phyloP scores from a whole-genome alignment of 2,113 vertebrate genomes.

The Alces alces region DNA sequence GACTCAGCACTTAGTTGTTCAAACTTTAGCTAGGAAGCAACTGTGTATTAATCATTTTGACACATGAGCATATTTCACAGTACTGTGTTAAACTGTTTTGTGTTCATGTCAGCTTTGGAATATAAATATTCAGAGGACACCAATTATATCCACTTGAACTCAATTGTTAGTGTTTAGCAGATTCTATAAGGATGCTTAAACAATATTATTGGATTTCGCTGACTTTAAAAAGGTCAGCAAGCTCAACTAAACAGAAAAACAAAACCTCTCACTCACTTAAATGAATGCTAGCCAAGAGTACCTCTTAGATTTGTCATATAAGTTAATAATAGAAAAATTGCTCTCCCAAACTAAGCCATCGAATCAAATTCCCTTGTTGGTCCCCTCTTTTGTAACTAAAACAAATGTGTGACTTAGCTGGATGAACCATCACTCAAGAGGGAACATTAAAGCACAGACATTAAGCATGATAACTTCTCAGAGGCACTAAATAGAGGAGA shows the following conservation, averaged over 20 bases:
- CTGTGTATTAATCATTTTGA: not conserved
- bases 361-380: conserved; percentile 6
- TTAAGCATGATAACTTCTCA: not conserved
- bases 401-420: conserved; percentile 5
- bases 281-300: not conserved
- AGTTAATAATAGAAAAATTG: conserved; percentile 14
- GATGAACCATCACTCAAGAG: conserved; percentile 11
- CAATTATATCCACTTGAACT: not conserved
- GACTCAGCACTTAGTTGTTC: not conserved
- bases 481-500: not conserved
- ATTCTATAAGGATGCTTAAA: not conserved
- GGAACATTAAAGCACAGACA: conserved; percentile 26
- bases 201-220: not conserved
- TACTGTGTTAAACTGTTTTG: not conserved
- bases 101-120: not conserved
- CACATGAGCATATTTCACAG: not conserved
- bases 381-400: conserved; percentile 55
- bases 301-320: conserved; percentile 40
- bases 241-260: not conserved
- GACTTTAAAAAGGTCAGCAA: conserved; percentile 35
- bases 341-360: not conserved
- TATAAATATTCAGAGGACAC: conserved; percentile 7
- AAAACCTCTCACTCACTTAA: not conserved
- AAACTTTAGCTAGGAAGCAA: not conserved
- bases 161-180: not conserved